Conservation (phyloP, 2,113 vertebrate genomes). For the Marmota monax region DNA sequence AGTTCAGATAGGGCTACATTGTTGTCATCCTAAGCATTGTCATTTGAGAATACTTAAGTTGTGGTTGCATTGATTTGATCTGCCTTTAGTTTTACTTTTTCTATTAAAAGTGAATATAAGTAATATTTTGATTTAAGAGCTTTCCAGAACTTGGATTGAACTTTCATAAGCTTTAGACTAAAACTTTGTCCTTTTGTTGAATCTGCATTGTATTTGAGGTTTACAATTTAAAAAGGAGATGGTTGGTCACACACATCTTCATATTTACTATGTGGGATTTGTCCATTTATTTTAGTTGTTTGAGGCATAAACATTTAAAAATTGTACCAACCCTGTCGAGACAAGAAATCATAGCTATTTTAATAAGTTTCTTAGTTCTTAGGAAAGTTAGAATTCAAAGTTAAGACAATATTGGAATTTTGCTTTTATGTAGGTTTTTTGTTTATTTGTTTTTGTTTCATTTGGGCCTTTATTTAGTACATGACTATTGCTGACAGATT, state of each 20-base stretch:
- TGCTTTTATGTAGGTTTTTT: neutral
- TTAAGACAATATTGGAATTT: constrained; percentile 21
- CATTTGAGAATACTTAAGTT: neutral
- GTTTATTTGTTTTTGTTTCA: neutral
- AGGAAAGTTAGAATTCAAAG: constrained; percentile 32
- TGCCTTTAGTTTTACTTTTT: constrained; percentile 39
- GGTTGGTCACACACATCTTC: neutral
- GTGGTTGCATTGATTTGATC: neutral
- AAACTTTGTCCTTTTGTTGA: neutral
- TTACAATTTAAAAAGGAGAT: neutral
- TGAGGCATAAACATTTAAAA: constrained; percentile 26
- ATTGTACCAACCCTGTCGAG: neutral
- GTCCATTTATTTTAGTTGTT: constrained; percentile 43
- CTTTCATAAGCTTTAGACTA: neutral
- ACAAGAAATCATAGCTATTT: neutral
- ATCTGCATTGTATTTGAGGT: constrained; percentile 37
- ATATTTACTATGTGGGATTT: neutral
- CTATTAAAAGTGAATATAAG: neutral
- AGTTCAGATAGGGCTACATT: neutral
- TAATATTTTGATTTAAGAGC: no score
- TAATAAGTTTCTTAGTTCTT: neutral
- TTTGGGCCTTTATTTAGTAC: constrained; percentile 23
- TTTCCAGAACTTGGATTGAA: constrained; percentile 6
- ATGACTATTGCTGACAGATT: constrained; percentile 7
- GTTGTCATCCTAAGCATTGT: neutral